Percentiles rank a stretch among this genome's conserved stretches.
Conservation (phyloP, 2,888 invertebrate genomes). For the Eupithecia abbreviata region DNA sequence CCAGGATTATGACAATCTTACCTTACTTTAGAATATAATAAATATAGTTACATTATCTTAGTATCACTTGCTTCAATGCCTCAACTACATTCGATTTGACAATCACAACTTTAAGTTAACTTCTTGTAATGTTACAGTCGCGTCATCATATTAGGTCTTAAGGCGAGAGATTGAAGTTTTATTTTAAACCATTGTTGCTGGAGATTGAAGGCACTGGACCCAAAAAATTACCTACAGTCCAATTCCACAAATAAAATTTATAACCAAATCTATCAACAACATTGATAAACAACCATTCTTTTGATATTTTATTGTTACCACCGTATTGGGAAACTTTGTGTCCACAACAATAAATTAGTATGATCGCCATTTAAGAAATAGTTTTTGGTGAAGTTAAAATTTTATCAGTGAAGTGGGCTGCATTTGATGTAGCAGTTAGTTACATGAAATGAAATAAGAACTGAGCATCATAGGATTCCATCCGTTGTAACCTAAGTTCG, state of each 20-base stretch:
- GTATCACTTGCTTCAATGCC: constrained; percentile 25
- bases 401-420: not conserved
- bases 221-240: not conserved
- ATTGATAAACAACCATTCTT: not conserved
- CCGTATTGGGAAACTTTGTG: too few species aligned
- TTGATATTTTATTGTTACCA: not conserved
- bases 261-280: not conserved
- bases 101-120: constrained; percentile 11
- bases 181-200: not conserved
- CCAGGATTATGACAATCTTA: constrained; percentile 2
- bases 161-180: not conserved
- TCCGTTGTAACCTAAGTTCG: constrained; percentile 9
- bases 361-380: not conserved
- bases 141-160: not conserved
- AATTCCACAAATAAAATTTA: not conserved
- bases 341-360: too few species aligned
- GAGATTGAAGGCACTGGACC: not conserved
- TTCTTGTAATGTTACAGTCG: not conserved
- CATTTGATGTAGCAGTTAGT: not conserved
- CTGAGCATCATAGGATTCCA: constrained; percentile 4
- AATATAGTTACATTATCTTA: constrained; percentile 21
- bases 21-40: constrained; percentile 2
- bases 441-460: not conserved
- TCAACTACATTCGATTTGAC: constrained; percentile 8
- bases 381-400: not conserved